phyloP scores from a whole-genome alignment of 2,797 vertebrate species.

The Tragopan temminckii region DNA sequence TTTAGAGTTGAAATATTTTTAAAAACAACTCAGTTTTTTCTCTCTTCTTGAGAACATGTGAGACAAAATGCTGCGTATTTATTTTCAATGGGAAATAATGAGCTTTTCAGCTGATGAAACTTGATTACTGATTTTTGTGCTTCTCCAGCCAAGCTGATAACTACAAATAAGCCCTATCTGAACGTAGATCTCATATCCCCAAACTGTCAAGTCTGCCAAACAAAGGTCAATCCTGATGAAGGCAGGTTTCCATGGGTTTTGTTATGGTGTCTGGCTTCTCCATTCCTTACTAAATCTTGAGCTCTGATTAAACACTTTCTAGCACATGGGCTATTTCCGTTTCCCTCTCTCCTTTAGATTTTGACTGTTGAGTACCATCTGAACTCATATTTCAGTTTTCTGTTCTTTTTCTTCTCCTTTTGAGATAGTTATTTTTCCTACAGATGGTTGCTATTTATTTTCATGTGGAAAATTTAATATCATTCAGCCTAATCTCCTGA shows the following conservation, averaged over 20 bases:
- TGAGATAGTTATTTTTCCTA: not conserved
- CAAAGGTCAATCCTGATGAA: not conserved
- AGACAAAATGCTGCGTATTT: not conserved
- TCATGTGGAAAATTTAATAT: not conserved
- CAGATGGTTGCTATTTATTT: not conserved
- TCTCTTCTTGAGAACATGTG: not conserved
- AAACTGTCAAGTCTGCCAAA: not conserved
- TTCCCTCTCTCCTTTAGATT: not conserved
- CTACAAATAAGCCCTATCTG: not conserved
- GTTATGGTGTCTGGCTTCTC: not conserved
- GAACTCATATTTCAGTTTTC: not conserved
- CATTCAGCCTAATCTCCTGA: not conserved
- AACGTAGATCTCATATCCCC: not conserved
- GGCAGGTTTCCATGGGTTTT: not conserved
- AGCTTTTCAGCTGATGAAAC: not conserved
- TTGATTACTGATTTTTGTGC: not conserved
- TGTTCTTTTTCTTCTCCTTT: not conserved
- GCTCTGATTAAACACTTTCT: constrained; percentile 6
- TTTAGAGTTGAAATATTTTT: not conserved
- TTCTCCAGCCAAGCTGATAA: not conserved
- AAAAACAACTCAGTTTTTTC: not conserved
- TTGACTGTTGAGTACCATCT: not conserved
- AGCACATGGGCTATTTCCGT: not conserved
- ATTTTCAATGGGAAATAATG: not conserved
- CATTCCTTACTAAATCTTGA: not conserved